phyloP scores from a whole-genome alignment of 2,113 vertebrate genomes.

The Nansenia antarctica region DNA sequence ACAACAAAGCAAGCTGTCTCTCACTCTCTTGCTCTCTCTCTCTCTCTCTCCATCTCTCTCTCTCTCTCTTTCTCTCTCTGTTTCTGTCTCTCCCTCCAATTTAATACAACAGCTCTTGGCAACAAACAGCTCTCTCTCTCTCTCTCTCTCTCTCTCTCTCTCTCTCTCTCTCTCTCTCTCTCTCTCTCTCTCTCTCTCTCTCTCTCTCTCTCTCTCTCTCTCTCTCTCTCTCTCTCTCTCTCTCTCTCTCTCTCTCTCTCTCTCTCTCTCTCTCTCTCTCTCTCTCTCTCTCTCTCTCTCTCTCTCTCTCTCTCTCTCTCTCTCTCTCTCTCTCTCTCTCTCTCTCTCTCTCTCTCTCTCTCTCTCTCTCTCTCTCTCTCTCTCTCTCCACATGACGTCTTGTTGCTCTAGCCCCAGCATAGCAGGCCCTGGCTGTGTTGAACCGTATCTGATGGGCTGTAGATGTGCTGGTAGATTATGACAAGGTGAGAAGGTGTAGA shows the following conservation, averaged over 20 bases:
- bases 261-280: not conserved
- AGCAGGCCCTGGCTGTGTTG: slow-evolving; percentile 34
- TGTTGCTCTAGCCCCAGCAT: slow-evolving; percentile 48
- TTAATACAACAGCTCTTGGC: too few relatives aligned
- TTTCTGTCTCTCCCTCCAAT: too few relatives aligned
- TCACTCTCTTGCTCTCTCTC: too few relatives aligned
- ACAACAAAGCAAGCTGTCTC: too few relatives aligned
- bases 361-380: too few relatives aligned
- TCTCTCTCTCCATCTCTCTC: too few relatives aligned
- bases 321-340: not conserved
- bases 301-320: slow-evolving; percentile 10
- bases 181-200: not conserved
- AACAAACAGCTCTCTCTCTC: not conserved
- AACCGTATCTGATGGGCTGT: too few relatives aligned
- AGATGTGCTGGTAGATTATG: too few relatives aligned
- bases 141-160: not conserved
- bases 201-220: not conserved
- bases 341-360: not conserved
- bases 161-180: too few relatives aligned
- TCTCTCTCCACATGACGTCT: not conserved
- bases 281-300: not conserved
- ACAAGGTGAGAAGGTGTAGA: too few relatives aligned
- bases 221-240: too few relatives aligned
- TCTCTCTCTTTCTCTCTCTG: too few relatives aligned
- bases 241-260: slow-evolving; percentile 7